Evolutionary conservation across 2,113 vertebrate genomes (phyloP).

Genomic region (Mohoua ochrocephala): DNA sequence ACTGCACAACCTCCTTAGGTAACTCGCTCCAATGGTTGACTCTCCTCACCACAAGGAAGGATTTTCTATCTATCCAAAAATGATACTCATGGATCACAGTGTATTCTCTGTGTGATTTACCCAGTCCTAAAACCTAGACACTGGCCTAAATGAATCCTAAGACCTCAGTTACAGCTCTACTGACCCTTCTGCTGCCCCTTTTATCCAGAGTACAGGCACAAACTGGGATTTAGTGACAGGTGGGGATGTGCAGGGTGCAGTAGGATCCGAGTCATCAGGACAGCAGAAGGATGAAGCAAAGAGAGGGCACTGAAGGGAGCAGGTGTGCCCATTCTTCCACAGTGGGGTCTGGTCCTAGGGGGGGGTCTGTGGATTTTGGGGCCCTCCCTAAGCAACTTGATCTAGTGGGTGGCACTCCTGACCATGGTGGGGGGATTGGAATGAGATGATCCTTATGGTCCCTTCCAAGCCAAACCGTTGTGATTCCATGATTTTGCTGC

Average conservation of each 20-base stretch:
- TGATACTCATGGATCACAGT: not conserved
- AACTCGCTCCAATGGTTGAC: rapidly evolving
- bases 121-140: not conserved
- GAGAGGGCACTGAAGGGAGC: not conserved
- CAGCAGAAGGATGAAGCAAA: not conserved
- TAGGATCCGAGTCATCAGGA: not conserved
- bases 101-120: not conserved
- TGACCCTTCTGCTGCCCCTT: not conserved
- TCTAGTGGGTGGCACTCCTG: not conserved
- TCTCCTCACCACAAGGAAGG: not conserved
- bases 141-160: not conserved
- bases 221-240: not conserved
- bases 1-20: not conserved
- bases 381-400: not conserved
- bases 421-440: not conserved
- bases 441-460: not conserved
- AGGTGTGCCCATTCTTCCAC: not conserved
- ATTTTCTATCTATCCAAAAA: not conserved
- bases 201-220: not conserved
- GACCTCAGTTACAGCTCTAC: not conserved
- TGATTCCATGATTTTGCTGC: not conserved
- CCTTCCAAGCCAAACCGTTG: not conserved
- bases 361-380: not conserved
- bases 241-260: rapidly evolving
- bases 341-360: not conserved